Evolutionary conservation across 2,113 vertebrate genomes (phyloP), one percentile per base, ranked within the genome.

Genomic region (Psammodynastes pulverulentus): DNA sequence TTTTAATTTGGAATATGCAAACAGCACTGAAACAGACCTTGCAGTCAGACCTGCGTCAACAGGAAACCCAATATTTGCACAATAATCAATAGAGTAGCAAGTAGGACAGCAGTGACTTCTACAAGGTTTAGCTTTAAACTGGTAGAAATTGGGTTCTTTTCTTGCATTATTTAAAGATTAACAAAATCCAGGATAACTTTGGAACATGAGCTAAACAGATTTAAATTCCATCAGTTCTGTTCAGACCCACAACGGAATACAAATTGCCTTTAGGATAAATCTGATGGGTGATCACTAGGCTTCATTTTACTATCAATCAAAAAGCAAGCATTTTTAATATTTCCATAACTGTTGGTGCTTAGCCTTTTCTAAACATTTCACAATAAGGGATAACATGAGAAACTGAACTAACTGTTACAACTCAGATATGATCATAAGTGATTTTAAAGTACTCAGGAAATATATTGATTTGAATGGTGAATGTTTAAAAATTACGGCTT

Each of bases 61-160:
- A 97, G 98, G 97, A 98, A 98, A 92, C 94, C 96, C 94, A 96
- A 95, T 98, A 97, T 98, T 98, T 97, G 97, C 94, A 95, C 95
- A 96, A 92, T 95, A 96, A 95, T 96, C 97, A 98, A 94, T 96
- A 95, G 94, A 48, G 94, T 91, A 94, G 93, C 87, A 91, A 94
- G 92, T 92, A 94, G 2, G 94, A 95, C 96, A 93, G 91, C 92
- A 91, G 90, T 95, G 88, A 96, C 96, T 92, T 96, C 93, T 95
- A 24, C 87, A 94, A 90, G 92, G 91, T 9, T 88, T 94, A 96
- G 79, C 86, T 96, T 96, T 93, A 96, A 91, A 62, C 94, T 94
- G 58, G 93, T 93, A 58, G 91, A 94, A 95, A 89, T 93, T 95
- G 88, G 93, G 90, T 90, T 94, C 88, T 86, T 84, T 92, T 62